These are phyloP conservation scores for Philhelius pedissequus DNA, from an alignment of 2,888 invertebrate genomes.

Conservation along the genomic window DNA sequence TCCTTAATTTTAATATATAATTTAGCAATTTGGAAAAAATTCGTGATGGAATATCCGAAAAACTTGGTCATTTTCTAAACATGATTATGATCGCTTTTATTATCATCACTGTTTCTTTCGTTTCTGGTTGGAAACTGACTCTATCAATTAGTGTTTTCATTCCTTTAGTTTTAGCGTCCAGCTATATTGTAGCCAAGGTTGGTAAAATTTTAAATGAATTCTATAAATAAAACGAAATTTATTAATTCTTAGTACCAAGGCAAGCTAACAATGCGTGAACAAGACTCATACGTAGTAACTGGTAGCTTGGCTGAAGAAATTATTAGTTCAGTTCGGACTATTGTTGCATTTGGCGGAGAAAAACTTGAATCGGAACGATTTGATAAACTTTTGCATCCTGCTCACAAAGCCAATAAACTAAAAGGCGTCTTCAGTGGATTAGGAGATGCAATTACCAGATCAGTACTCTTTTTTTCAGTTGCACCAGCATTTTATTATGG, in stretches of 20 bases:
- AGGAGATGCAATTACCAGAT: constrained; percentile 86
- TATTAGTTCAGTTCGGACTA: constrained; percentile 85
- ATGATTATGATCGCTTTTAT: constrained; percentile 79
- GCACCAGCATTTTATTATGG: constrained; percentile 90
- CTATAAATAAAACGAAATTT: neutral
- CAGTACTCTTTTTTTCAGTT: constrained; percentile 85
- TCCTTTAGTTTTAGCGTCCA: constrained; percentile 86
- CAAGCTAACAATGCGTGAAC: constrained; percentile 82
- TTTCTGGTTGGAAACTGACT: constrained; percentile 91
- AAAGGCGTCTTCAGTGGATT: constrained; percentile 84
- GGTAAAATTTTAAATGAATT: constrained; percentile 63
- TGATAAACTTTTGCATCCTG: constrained; percentile 80
- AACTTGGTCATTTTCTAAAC: constrained; percentile 86
- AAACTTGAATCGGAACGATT: constrained; percentile 83
- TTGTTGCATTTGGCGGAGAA: constrained; percentile 88
- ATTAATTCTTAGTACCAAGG: constrained; percentile 80
- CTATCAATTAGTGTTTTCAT: constrained; percentile 87
- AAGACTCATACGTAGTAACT: constrained; percentile 86
- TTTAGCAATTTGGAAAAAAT: constrained; percentile 87
- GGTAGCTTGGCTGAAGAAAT: constrained; percentile 88
- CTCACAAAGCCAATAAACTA: constrained; percentile 82
- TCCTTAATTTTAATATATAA: neutral
- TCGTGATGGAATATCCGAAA: constrained; percentile 90
- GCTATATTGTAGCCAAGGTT: constrained; percentile 87
- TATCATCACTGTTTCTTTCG: constrained; percentile 82